Conservation (phyloP, 2,797 vertebrate genomes). For the Scomberomorus guttatus region DNA sequence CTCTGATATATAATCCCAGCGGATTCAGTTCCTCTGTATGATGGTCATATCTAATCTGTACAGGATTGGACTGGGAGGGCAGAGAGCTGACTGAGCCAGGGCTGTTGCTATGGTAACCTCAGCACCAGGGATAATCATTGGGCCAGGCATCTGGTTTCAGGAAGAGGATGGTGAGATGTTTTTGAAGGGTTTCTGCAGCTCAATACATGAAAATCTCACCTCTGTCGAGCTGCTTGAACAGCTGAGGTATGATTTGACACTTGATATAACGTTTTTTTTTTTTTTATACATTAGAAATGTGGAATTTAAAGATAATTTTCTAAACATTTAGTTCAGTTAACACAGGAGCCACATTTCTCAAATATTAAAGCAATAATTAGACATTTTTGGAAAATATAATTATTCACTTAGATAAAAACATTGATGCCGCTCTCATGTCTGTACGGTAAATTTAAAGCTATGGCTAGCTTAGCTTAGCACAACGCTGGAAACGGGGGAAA, state of each 20-base stretch:
- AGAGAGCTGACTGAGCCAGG: slow-evolving; percentile 41
- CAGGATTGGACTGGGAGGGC: slow-evolving; percentile 60
- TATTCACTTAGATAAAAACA: neutral
- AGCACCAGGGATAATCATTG: slow-evolving; percentile 43
- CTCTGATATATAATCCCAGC: slow-evolving; percentile 53
- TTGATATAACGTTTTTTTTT: neutral
- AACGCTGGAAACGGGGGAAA: neutral
- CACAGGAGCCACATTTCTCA: neutral
- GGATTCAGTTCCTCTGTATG: slow-evolving; percentile 53
- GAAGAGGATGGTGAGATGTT: slow-evolving; percentile 28
- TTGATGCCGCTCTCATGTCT: too few species aligned
- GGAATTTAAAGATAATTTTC: too few species aligned
- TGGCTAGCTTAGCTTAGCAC: neutral
- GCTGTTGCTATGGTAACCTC: slow-evolving; percentile 70
- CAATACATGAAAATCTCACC: neutral
- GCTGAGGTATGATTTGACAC: neutral
- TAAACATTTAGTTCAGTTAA: neutral
- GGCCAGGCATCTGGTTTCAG: slow-evolving; percentile 46
- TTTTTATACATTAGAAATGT: neutral
- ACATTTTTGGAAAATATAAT: neutral
- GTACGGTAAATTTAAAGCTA: neutral
- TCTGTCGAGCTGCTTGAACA: neutral
- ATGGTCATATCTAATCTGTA: slow-evolving; percentile 67
- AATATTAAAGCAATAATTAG: neutral
- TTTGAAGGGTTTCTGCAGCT: slow-evolving; percentile 36